Percentiles rank a stretch among this genome's conserved stretches.
Conservation (phyloP, 2,797 vertebrate species). For the Chloroceryle inda region DNA sequence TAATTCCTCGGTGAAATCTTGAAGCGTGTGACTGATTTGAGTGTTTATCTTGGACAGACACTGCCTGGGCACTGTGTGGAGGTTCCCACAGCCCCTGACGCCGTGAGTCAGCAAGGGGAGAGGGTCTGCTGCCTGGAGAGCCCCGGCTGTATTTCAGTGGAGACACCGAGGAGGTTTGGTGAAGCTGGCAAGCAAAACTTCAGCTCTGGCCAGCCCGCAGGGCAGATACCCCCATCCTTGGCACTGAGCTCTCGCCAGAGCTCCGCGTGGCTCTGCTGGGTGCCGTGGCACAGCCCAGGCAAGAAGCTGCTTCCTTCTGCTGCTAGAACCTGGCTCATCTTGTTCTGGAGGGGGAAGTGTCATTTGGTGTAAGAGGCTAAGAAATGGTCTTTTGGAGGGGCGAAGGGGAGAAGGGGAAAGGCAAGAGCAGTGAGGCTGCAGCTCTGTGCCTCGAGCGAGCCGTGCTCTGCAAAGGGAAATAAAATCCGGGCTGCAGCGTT, state of each 20-base stretch:
- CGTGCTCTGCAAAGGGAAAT: background rate
- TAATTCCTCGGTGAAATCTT: background rate
- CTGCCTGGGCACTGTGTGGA: accelerated
- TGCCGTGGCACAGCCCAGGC: accelerated
- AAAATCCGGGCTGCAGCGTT: slow-evolving; percentile 18
- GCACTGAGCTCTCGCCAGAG: accelerated
- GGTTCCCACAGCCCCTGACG: accelerated
- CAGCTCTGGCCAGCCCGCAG: accelerated
- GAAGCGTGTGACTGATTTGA: accelerated
- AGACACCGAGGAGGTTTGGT: accelerated
- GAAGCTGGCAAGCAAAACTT: background rate
- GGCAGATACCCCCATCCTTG: accelerated
- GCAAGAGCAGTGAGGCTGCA: background rate
- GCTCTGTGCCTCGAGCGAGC: background rate
- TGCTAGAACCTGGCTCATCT: accelerated
- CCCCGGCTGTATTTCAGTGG: accelerated
- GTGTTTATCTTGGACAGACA: background rate
- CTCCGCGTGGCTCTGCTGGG: accelerated
- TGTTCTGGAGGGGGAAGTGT: background rate
- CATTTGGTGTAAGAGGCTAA: background rate
- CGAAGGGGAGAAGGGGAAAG: background rate
- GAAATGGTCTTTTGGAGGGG: background rate
- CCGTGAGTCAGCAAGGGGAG: accelerated
- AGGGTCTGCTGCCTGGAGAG: no score
- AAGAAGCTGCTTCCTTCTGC: background rate